phyloP scores from a whole-genome alignment of 2,113 vertebrate genomes.

The Chiloscyllium plagiosum region DNA sequence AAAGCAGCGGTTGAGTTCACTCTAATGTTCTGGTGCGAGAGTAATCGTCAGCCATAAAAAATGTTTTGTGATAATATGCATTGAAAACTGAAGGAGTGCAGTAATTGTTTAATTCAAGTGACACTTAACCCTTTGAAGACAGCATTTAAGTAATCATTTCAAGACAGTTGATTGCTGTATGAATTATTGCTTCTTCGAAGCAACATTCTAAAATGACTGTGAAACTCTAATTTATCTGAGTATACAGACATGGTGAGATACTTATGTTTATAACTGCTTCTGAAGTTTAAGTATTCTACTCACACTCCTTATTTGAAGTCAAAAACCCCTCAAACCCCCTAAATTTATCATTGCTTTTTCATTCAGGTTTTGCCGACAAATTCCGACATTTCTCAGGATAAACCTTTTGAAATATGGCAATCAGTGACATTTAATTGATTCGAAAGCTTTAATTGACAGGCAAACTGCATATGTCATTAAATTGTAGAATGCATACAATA shows the following conservation, averaged over 20 bases:
- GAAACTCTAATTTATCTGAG: neutral
- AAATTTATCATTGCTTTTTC: neutral
- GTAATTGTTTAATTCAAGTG: conserved; percentile 32
- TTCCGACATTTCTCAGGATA: neutral
- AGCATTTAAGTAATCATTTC: neutral
- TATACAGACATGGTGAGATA: neutral
- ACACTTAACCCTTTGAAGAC: conserved; percentile 19
- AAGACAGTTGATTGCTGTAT: neutral
- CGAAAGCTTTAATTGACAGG: neutral
- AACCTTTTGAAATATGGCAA: neutral
- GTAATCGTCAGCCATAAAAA: conserved; percentile 24
- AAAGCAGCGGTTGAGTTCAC: conserved; percentile 70
- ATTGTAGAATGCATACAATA: neutral
- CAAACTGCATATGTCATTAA: neutral
- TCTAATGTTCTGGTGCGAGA: conserved; percentile 54
- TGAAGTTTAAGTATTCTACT: neutral
- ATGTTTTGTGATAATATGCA: conserved; percentile 27
- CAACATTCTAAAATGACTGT: neutral
- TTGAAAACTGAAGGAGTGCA: conserved; percentile 3
- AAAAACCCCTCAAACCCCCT: neutral
- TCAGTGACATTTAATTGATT: neutral
- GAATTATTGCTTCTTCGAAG: neutral
- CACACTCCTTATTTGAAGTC: neutral
- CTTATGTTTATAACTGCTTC: neutral
- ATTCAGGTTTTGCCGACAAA: neutral